Conservation (phyloP, 2,113 vertebrate genomes). For the Muntiacus muntjak region DNA sequence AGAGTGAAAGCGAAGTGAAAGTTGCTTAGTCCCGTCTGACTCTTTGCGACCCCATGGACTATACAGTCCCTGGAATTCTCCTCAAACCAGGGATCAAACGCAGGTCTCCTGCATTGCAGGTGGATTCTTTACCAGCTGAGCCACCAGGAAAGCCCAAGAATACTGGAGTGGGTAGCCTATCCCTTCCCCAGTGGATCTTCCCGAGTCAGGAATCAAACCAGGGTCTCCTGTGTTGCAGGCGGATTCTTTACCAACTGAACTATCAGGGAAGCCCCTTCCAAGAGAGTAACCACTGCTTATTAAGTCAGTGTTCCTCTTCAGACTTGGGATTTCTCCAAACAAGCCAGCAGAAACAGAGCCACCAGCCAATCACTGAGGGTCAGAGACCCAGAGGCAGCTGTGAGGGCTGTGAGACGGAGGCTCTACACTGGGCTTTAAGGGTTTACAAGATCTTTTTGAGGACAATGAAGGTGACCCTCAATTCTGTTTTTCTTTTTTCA, state of each 20-base stretch:
- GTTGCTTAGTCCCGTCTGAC: background rate
- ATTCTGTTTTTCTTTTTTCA: background rate
- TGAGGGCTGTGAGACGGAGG: background rate
- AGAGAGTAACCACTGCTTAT: conserved; percentile 71
- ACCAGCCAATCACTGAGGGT: conserved; percentile 7
- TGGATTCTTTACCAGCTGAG: background rate
- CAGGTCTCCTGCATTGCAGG: background rate
- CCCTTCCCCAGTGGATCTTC: background rate
- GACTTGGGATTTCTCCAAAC: conserved; percentile 55
- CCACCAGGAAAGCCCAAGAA: background rate
- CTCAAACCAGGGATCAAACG: background rate
- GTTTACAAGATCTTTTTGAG: background rate
- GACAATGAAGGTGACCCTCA: background rate
- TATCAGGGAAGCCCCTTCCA: conserved; percentile 24
- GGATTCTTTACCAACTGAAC: background rate
- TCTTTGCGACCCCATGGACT: background rate
- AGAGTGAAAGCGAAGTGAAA: conserved; percentile 21
- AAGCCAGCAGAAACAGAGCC: conserved; percentile 50
- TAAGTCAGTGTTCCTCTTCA: conserved; percentile 70
- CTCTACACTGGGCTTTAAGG: background rate
- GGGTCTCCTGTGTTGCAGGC: accelerated
- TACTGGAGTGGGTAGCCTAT: background rate
- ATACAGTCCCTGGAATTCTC: background rate
- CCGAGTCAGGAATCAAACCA: accelerated
- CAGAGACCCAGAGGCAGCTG: background rate